phyloP scores from a whole-genome alignment of 2,797 vertebrate species.

The Anguilla marmorata region DNA sequence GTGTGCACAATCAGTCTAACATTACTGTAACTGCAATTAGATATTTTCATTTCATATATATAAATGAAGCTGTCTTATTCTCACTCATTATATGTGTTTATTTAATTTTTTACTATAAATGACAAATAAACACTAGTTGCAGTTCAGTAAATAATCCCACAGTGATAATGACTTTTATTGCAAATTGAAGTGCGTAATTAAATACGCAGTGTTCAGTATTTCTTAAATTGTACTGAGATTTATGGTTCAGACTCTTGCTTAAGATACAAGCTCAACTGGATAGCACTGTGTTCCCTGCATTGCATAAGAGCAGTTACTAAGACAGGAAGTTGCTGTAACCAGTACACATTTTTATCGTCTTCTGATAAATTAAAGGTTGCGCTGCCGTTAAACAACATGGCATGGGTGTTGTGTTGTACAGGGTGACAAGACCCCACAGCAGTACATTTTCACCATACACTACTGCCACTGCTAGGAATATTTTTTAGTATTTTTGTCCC shows the following conservation, averaged over 20 bases:
- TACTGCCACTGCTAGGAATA: neutral
- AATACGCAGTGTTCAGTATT: neutral
- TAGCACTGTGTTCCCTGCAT: conserved; percentile 61
- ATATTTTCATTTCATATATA: neutral
- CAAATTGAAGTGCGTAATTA: neutral
- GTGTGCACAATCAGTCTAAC: neutral
- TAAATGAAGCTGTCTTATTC: neutral
- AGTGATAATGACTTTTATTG: neutral
- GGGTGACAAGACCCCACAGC: neutral
- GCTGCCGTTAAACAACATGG: neutral
- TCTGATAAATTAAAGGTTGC: conserved; percentile 26
- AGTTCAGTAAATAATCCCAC: neutral
- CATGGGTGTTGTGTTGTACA: neutral
- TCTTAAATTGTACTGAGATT: conserved; percentile 12
- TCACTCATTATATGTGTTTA: neutral
- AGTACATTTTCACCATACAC: neutral
- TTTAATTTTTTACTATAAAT: neutral
- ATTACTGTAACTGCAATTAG: neutral
- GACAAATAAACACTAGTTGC: neutral
- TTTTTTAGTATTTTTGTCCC: no score
- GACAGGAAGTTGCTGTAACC: conserved; percentile 59
- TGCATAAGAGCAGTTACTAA: conserved; percentile 70
- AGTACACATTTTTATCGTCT: conserved; percentile 2
- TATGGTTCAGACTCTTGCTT: conserved; percentile 27
- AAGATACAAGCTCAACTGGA: conserved; percentile 18